Percentiles rank a stretch among this genome's conserved stretches.
Evolutionary conservation across 1,140 invertebrate genomes (phyloP).

Genomic region (Lepidurus packardi): DNA sequence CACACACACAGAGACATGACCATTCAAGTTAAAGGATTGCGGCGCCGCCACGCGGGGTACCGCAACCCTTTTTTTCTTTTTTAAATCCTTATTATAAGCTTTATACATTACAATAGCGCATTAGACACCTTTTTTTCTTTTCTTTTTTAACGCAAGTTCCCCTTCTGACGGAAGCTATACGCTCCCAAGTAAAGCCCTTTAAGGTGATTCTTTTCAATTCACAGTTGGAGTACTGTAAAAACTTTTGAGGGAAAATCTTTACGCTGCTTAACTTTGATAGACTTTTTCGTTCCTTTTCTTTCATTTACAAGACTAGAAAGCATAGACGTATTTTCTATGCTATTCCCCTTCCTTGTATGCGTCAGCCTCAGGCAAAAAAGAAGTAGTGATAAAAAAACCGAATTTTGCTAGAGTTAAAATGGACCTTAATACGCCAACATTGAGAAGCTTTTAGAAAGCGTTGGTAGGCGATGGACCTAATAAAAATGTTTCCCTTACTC

Average conservation of each 20-base stretch:
- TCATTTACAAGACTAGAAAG: not conserved
- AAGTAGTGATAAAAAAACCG: not conserved
- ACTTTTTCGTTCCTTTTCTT: not conserved
- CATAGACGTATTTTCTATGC: not conserved
- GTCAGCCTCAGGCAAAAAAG: too few species aligned
- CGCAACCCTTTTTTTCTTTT: not conserved
- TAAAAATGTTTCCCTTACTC: not conserved
- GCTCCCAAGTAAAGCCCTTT: too few species aligned
- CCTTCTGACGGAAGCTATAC: too few species aligned
- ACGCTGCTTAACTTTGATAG: slow-evolving; percentile 8
- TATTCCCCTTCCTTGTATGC: not conserved
- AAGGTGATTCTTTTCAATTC: not conserved
- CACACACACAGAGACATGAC: not conserved
- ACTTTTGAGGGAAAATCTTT: not conserved
- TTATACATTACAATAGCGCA: slow-evolving; percentile 16
- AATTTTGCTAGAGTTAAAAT: not conserved
- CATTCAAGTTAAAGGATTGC: slow-evolving; percentile 3
- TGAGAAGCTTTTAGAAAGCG: slow-evolving; percentile 17
- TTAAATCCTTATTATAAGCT: not conserved
- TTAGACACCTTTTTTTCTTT: not conserved
- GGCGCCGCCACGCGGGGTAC: slow-evolving; percentile 11
- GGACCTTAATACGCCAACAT: not conserved
- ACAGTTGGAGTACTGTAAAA: not conserved
- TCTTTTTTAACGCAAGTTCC: not conserved
- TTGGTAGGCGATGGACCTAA: not conserved